Conservation (phyloP, 2,888 invertebrate genomes). For the Ophioninae sp. region DNA sequence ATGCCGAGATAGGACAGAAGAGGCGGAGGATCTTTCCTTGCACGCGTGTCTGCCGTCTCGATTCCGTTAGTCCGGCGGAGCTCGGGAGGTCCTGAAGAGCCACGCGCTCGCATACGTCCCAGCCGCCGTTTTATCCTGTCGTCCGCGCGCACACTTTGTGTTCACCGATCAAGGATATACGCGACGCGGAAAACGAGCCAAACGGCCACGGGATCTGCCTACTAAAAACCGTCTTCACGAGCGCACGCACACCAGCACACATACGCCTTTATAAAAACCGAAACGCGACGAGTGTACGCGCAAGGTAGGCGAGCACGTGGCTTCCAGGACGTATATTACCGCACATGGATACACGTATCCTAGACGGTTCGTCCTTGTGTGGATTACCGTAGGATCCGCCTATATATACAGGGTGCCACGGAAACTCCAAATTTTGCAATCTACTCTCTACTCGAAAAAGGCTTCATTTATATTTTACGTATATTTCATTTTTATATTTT, state of each 20-base stretch:
- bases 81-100: slow-evolving; percentile 52
- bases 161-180: slow-evolving; percentile 46
- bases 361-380: slow-evolving; percentile 44
- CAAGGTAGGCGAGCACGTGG: slow-evolving; percentile 55
- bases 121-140: slow-evolving; percentile 40
- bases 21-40: slow-evolving; percentile 49
- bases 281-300: slow-evolving; percentile 40
- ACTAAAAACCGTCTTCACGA: slow-evolving; percentile 40
- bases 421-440: neutral
- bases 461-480: too few relatives aligned
- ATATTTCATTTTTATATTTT: too few relatives aligned
- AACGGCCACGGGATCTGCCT: slow-evolving; percentile 58
- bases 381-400: slow-evolving; percentile 54
- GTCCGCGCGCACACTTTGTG: slow-evolving; percentile 20
- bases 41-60: slow-evolving; percentile 59
- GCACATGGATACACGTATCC: neutral
- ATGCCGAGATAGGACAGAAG: slow-evolving; percentile 38
- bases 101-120: slow-evolving; percentile 29
- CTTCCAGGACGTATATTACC: slow-evolving; percentile 8
- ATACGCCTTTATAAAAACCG: slow-evolving; percentile 2
- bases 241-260: slow-evolving; percentile 16
- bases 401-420: slow-evolving; percentile 1
- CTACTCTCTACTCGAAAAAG: too few relatives aligned
- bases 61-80: slow-evolving; percentile 58
- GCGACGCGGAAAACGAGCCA: slow-evolving; percentile 57